phyloP scores from a whole-genome alignment of 2,113 vertebrate genomes.

The Bothrops jararaca region DNA sequence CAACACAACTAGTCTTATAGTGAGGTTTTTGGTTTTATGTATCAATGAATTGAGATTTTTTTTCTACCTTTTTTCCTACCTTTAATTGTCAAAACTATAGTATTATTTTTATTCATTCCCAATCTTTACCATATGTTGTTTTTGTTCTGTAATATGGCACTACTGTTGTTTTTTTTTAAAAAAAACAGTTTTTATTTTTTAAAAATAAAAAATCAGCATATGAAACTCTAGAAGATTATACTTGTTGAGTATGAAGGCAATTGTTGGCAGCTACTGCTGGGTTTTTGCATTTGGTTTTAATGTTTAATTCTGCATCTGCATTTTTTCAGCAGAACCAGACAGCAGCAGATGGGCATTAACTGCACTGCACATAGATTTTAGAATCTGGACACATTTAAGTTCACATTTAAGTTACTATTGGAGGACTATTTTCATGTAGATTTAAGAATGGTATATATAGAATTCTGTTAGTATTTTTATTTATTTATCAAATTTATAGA shows the following conservation, averaged over 20 bases:
- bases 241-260: slow-evolving; percentile 61
- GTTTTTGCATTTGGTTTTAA: slow-evolving; percentile 50
- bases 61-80: slow-evolving; percentile 5
- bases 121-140: slow-evolving; percentile 59
- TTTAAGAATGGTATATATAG: slow-evolving; percentile 24
- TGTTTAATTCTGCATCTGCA: slow-evolving; percentile 67
- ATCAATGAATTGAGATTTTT: neutral
- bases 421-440: slow-evolving; percentile 21
- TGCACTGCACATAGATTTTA: slow-evolving; percentile 48
- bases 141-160: slow-evolving; percentile 24
- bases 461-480: neutral
- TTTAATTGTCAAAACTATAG: slow-evolving; percentile 49
- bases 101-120: slow-evolving; percentile 56
- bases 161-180: slow-evolving; percentile 15
- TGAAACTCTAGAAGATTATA: slow-evolving; percentile 55
- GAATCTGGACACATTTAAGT: slow-evolving; percentile 51
- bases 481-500: neutral
- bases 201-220: slow-evolving; percentile 47
- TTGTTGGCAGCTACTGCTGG: slow-evolving; percentile 54
- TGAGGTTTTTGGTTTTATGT: neutral
- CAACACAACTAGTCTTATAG: neutral
- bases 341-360: slow-evolving; percentile 64
- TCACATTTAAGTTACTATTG: slow-evolving; percentile 15
- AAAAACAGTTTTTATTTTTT: slow-evolving; percentile 6
- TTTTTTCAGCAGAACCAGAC: slow-evolving; percentile 70